A percentile compares a stretch with the other conserved stretches of the same genome.
phyloP scores from a whole-genome alignment of 2,797 vertebrate genomes.

The Mionectes olivaceus region DNA sequence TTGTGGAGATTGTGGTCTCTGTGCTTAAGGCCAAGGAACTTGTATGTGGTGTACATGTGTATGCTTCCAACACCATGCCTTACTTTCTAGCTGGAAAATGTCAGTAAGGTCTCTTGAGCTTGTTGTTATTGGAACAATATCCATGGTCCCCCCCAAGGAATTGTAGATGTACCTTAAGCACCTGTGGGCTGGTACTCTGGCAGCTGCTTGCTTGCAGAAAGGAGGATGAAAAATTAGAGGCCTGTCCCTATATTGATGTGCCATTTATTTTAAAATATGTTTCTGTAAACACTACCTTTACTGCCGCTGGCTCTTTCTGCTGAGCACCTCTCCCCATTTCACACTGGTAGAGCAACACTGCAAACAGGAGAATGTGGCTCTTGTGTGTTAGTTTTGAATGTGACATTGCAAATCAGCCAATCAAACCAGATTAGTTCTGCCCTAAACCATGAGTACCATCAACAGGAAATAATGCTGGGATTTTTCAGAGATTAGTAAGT shows the following conservation, averaged over 20 bases:
- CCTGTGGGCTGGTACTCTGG: background rate
- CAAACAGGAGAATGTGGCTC: background rate
- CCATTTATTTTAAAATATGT: background rate
- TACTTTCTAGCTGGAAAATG: background rate
- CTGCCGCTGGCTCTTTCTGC: background rate
- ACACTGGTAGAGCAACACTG: background rate
- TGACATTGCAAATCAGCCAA: background rate
- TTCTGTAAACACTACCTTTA: background rate
- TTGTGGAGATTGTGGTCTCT: background rate
- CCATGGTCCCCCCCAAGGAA: background rate
- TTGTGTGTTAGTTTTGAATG: background rate
- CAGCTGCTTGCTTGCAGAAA: slow-evolving; percentile 7
- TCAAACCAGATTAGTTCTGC: background rate
- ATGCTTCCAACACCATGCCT: background rate
- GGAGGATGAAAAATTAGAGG: background rate
- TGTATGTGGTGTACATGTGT: background rate
- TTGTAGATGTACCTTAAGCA: background rate
- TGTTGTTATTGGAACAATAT: background rate
- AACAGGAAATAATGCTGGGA: background rate
- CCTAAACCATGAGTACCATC: background rate
- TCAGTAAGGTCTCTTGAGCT: background rate
- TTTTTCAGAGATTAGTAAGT: slow-evolving; percentile 12
- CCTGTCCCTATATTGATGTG: background rate
- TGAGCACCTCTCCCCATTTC: background rate
- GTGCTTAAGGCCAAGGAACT: background rate